A percentile compares a stretch with the other conserved stretches of the same genome.
Conservation (phyloP, 2,888 invertebrate species). For the Cerceris ruficornis region DNA sequence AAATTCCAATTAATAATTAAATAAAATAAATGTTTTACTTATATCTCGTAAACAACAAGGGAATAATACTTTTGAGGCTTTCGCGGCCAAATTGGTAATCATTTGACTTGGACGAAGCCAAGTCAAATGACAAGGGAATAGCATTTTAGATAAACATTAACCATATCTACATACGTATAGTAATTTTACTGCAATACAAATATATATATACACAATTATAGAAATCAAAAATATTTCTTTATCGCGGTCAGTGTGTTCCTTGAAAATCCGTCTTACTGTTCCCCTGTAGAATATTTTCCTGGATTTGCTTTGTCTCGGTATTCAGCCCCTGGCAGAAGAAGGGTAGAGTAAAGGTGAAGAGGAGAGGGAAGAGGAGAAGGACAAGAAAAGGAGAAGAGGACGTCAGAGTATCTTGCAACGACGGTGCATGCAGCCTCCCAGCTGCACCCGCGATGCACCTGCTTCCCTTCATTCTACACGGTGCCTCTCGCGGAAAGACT, state of each 20-base stretch:
- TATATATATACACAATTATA: not conserved
- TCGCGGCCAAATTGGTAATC: too few relatives aligned
- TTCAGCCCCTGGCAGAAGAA: conserved; percentile 34
- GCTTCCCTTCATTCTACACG: conserved; percentile 64
- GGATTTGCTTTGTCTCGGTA: conserved; percentile 45
- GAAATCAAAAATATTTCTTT: conserved; percentile 5
- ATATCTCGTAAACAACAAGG: too few relatives aligned
- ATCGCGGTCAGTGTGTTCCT: not conserved
- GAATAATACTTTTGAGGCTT: too few relatives aligned
- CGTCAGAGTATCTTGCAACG: conserved; percentile 56
- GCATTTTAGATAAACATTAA: not conserved
- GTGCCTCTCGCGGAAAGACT: conserved; percentile 59
- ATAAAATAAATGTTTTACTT: too few relatives aligned
- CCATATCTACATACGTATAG: not conserved
- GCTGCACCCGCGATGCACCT: conserved; percentile 68
- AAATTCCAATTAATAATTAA: too few relatives aligned
- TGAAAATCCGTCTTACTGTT: conserved; percentile 12
- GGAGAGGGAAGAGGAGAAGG: conserved; percentile 10
- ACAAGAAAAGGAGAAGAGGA: conserved; percentile 41
- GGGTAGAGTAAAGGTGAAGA: conserved; percentile 29
- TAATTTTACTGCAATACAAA: not conserved
- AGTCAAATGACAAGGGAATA: too few relatives aligned
- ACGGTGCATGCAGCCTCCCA: conserved; percentile 64
- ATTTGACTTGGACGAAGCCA: too few relatives aligned
- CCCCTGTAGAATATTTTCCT: conserved; percentile 37